Evolutionary conservation across 2,113 vertebrate species (phyloP).

Genomic region (Nycticorax nycticorax): DNA sequence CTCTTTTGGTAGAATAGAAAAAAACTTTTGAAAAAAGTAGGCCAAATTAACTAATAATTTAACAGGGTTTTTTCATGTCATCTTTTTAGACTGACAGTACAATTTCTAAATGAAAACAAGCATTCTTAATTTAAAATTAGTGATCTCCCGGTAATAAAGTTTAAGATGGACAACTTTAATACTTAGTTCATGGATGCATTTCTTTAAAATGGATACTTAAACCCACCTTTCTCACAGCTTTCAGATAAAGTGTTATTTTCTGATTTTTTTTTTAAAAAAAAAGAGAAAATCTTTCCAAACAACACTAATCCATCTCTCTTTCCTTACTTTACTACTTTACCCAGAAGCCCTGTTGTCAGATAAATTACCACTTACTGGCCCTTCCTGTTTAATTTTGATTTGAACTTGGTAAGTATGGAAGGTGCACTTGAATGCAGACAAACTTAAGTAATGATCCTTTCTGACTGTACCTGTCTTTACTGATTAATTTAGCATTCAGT

Average conservation of each 20-base stretch:
- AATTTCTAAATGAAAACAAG: background rate
- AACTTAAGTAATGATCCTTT: background rate
- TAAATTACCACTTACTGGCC: background rate
- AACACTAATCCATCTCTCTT: background rate
- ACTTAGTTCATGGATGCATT: background rate
- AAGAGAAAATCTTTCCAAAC: background rate
- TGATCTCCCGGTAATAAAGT: accelerated
- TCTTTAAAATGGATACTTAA: background rate
- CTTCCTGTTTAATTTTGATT: background rate
- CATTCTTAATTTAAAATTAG: background rate
- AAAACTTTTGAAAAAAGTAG: background rate
- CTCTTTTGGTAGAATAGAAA: background rate
- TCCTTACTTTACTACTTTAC: background rate
- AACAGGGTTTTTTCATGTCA: background rate
- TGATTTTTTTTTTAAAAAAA: too few relatives aligned
- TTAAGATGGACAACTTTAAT: background rate
- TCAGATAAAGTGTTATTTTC: background rate
- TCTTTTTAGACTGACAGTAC: background rate
- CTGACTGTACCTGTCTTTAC: background rate
- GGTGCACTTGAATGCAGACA: background rate
- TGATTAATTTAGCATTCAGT: background rate
- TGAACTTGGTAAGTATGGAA: background rate
- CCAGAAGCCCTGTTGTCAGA: background rate
- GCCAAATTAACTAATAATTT: background rate
- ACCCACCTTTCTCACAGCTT: background rate